These are phyloP conservation scores for Balaeniceps rex DNA, from an alignment of 2,113 vertebrate genomes.

Conservation along the genomic window DNA sequence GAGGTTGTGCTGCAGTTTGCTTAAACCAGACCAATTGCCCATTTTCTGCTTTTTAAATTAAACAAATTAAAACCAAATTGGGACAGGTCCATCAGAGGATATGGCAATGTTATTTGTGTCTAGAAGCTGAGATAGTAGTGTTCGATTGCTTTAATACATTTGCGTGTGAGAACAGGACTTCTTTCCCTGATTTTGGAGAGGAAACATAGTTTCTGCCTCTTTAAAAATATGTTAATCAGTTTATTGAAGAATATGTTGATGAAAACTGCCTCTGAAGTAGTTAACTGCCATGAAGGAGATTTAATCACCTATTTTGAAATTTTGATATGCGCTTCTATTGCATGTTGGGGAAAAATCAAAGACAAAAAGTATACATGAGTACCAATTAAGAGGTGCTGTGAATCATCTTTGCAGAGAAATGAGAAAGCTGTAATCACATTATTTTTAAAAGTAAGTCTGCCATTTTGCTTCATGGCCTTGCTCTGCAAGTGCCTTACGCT, in stretches of 20 bases:
- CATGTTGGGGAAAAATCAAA: background rate
- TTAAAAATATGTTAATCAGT: background rate
- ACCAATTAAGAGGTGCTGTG: background rate
- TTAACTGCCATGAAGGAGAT: background rate
- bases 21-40: background rate
- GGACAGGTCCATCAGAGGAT: background rate
- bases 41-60: background rate
- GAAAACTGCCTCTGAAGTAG: background rate
- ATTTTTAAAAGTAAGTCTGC: background rate
- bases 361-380: background rate
- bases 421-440: background rate
- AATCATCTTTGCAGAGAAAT: background rate
- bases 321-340: background rate
- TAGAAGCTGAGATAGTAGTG: background rate
- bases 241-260: background rate
- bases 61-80: background rate
- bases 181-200: background rate
- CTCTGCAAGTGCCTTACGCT: background rate
- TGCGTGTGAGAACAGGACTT: background rate
- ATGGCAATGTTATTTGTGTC: background rate
- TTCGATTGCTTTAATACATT: background rate
- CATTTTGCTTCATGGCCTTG: background rate
- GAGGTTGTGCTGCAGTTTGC: background rate
- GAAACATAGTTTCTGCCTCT: background rate
- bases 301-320: background rate